Evolutionary conservation across 1,140 invertebrate genomes (phyloP), one percentile per base, ranked within the genome.

Genomic region (Dendroctonus valens): DNA sequence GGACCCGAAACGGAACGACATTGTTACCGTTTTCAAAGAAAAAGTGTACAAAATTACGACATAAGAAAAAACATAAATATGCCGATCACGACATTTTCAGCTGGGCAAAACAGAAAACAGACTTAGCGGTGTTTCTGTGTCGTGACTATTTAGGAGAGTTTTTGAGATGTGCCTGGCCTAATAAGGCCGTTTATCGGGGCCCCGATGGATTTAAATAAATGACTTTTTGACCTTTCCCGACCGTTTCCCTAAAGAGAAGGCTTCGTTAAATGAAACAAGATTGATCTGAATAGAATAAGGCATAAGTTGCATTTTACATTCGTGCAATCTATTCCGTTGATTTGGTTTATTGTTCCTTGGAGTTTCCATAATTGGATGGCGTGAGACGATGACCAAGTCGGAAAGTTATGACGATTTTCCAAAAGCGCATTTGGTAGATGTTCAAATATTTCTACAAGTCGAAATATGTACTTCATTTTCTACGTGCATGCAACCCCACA

Each of bases 101-200:
- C 52, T 55, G 52, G 53, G 52, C 51, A 57, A 65, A 44, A 41
- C 62, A 65, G 37, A 42, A 54, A 65, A 46, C 53, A 53, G 12
- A 54, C 12, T 39, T 65, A 65, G 62, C 62, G 62, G 62, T 65
- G 62, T 50, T 62, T 52, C 50, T 14, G 50, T 52, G 53, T 65
- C 64, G 64, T 65, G 64, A 65, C 64, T 65, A 65, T 65, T 63
- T 65, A 65, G 54, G 49, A 65, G 53, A 65, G 64, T 65, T 65
- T 65, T 65, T 57, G 64, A 65, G 64, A 65, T 65, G 64, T 50
- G 64, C 37, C 42, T 57, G 55, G 53, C 64, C 64, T 65, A 65
- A 65, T 65, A 65, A 65, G 64, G 64, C 40, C 48, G 46, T 57
- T 65, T 65, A 65, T 65, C 64, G 64, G 37, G 14, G 14, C 52